A percentile compares a stretch with the other conserved stretches of the same genome.
These are phyloP conservation scores for Polyboroides typus DNA, from an alignment of 2,797 vertebrate genomes.

Conservation along the genomic window DNA sequence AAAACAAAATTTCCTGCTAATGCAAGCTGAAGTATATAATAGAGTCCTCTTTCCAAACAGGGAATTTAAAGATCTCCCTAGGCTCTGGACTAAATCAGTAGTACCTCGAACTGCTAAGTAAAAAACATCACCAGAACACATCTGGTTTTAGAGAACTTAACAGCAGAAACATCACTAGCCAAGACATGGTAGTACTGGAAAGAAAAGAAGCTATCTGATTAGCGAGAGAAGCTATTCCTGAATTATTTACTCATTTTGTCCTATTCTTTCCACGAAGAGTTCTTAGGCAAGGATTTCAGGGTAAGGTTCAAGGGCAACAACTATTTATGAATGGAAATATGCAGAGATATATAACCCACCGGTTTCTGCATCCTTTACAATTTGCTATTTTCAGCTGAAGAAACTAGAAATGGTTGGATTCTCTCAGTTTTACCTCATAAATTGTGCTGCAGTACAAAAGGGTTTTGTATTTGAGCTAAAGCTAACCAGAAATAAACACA, in stretches of 20 bases:
- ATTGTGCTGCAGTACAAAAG: neutral
- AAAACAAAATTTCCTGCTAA: neutral
- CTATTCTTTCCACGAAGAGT: neutral
- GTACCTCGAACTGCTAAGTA: neutral
- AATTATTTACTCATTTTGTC: neutral
- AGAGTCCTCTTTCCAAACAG: neutral
- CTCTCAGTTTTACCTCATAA: neutral
- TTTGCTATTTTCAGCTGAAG: neutral
- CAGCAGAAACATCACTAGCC: neutral
- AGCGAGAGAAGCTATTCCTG: neutral
- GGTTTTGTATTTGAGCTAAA: neutral
- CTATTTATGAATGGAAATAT: neutral
- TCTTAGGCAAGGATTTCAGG: neutral
- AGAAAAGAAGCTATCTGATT: neutral
- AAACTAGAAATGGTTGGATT: neutral
- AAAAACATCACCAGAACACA: neutral
- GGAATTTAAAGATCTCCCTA: neutral
- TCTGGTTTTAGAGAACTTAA: neutral
- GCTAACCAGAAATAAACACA: neutral
- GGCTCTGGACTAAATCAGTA: neutral
- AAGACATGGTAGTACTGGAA: neutral
- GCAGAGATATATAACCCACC: neutral
- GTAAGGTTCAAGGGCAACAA: neutral
- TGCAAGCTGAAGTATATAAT: neutral
- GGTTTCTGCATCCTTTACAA: neutral